Evolutionary conservation across 2,113 vertebrate genomes (phyloP), one percentile per base, ranked within the genome.

Genomic region (Malurus cyaneus): DNA sequence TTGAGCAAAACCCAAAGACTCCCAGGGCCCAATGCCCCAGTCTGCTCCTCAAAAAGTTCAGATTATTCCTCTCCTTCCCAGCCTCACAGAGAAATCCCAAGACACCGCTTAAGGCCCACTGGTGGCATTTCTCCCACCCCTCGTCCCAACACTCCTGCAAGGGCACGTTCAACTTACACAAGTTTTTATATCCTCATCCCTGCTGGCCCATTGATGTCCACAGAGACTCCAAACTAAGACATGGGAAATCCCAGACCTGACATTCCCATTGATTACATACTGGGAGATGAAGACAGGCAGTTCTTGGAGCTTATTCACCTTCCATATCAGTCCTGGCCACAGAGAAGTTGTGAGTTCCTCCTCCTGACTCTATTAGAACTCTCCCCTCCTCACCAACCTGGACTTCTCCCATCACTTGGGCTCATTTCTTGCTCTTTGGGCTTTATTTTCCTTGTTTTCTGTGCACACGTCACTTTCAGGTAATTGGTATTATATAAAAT

Each of bases 231-330:
- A 31, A 42, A 46, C 6, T 13, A 14, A 56, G 57, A 16, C 24
- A 70, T 18, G 1, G 0, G 26, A 39, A 80, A 28, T 5, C 62
- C 52, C 52, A 61, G 52, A 28, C 24, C 23, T 1, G 0, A 26
- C 2, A 1, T 6, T 26, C 29, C 15, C 56, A 17, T 12, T 2
- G 1, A 0, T 47, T 17, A 26, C 8, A 3, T 7, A 34, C 36
- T 11, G n/a, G n/a, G 6, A 79, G 50, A 46, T 8, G 17, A 53
- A 73, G 52, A 57, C 28, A 28, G 24, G 67, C 47, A 32, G 36
- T 24, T 72, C 72, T 32, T 11, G 1, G 42, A 71, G 32, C 12
- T 64, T 57, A 49, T 32, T 32, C 86, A 14, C 31, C 25, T 70
- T 57, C 62, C 29, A 9, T 25, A 47, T 10, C 57, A 61, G 11